phyloP scores from a whole-genome alignment of 2,113 vertebrate species.

The Nestor notabilis region DNA sequence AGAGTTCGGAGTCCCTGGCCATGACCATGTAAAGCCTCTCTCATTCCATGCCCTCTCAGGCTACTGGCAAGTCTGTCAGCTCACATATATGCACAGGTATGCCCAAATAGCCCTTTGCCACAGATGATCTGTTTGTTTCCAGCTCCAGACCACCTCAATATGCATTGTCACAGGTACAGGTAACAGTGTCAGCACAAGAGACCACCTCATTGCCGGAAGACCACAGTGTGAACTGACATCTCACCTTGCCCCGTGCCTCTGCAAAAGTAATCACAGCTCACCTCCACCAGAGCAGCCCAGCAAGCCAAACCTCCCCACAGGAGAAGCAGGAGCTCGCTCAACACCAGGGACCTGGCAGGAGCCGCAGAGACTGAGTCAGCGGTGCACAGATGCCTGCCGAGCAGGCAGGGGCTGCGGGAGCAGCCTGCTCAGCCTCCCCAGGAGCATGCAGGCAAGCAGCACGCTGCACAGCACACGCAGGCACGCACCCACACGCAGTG shows the following conservation, averaged over 20 bases:
- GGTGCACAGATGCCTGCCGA: accelerated
- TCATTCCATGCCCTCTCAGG: not conserved
- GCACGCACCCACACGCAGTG: not conserved
- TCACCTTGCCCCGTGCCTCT: accelerated
- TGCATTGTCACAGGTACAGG: not conserved
- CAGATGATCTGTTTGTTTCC: not conserved
- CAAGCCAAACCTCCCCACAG: accelerated
- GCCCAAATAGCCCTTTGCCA: not conserved
- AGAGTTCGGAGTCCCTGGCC: not conserved
- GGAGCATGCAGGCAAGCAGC: not conserved
- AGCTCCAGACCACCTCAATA: not conserved
- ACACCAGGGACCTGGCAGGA: not conserved
- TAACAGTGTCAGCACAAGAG: accelerated
- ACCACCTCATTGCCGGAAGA: not conserved
- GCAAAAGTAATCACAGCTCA: not conserved
- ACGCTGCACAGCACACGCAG: accelerated
- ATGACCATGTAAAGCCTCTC: not conserved
- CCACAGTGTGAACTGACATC: not conserved
- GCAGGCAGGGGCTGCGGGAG: not conserved
- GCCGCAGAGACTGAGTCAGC: not conserved
- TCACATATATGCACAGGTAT: accelerated
- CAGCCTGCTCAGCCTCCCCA: not conserved
- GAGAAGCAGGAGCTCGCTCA: not conserved
- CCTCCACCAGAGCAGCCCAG: not conserved
- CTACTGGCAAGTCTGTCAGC: not conserved